phyloP scores from a whole-genome alignment of 1,140 invertebrate genomes.

The Conus ventricosus region DNA sequence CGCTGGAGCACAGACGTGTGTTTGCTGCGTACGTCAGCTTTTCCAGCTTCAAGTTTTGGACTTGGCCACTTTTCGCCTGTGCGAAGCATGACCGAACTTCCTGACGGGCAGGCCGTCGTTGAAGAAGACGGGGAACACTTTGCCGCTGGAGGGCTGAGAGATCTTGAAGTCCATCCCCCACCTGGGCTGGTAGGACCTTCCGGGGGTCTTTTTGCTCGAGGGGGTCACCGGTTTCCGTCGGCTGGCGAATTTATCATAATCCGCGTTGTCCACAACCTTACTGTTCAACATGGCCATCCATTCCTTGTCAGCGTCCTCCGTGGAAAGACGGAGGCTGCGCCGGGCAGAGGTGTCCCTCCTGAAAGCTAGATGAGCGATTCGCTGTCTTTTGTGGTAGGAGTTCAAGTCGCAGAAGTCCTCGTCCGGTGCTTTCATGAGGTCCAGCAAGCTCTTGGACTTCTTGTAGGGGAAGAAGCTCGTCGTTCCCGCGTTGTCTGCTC shows the following conservation, averaged over 20 bases:
- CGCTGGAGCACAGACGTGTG: neutral
- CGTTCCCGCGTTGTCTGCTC: neutral
- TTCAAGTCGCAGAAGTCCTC: neutral
- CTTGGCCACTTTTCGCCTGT: neutral
- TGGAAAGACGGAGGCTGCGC: neutral
- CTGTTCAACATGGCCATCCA: constrained; percentile 9
- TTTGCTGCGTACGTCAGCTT: neutral
- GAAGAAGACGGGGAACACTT: constrained; percentile 19
- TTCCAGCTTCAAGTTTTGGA: neutral
- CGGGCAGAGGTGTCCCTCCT: constrained; percentile 2
- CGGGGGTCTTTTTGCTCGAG: neutral
- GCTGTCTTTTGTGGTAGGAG: constrained; percentile 14
- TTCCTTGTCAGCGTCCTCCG: neutral
- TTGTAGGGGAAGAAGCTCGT: neutral
- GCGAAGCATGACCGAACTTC: neutral
- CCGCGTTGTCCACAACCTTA: neutral
- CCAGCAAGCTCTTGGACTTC: neutral
- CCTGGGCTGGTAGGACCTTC: neutral
- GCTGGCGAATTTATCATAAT: constrained; percentile 19
- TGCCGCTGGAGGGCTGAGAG: neutral
- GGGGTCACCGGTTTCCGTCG: neutral
- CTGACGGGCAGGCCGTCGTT: constrained; percentile 5
- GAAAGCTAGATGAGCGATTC: constrained; percentile 17
- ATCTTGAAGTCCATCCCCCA: neutral
- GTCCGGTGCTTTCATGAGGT: neutral